Evolutionary conservation across 2,113 vertebrate genomes (phyloP), one percentile per base, ranked within the genome.

Genomic region (Australoheros scitulus): DNA sequence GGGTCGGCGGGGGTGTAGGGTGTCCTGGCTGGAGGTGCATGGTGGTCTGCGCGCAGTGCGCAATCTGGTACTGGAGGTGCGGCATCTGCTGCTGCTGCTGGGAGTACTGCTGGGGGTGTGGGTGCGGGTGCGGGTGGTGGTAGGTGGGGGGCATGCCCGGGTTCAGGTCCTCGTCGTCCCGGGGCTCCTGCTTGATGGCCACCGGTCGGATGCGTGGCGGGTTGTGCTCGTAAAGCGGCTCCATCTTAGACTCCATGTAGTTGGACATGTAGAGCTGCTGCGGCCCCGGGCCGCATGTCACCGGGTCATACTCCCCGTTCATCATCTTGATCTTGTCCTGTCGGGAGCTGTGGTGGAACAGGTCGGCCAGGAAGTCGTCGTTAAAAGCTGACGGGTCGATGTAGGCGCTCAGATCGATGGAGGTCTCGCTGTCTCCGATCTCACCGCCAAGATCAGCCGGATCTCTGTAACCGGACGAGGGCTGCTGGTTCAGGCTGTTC

Each of bases 371-470:
- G 93, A 99, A 99, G 93, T 99, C 98, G 97, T 99, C 98, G 97
- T 99, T 98, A 90, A 99, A 98, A 26, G 98, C 97, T 29, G 97
- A 94, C 24, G 98, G 98, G 93, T 99, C 98, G 84, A 99, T 99
- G 96, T 99, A 99, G 65, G 98, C 98, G 93, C 98, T 98, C 94
- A 99, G 97, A 94, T 99, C 98, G 91, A 99, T 99, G 87, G 98
- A 99, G 91, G 97, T 98, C 94, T 99, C 98, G 96, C 96, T 97
- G 92, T 99, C 98, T 88, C 97, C 98, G 94, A 99, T 97, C 68
- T 98, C 98, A 13, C 95, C 97, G 47, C 95, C 95, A 90, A 97
- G 95, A 79, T 97, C 97, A 1, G 87, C 55, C 36, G 90, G 88
- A 79, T 95, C 94, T 89, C 93, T 94, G 93, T 94, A 94, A 94